phyloP scores from a whole-genome alignment of 2,113 vertebrate species.

The Clarias magur region DNA sequence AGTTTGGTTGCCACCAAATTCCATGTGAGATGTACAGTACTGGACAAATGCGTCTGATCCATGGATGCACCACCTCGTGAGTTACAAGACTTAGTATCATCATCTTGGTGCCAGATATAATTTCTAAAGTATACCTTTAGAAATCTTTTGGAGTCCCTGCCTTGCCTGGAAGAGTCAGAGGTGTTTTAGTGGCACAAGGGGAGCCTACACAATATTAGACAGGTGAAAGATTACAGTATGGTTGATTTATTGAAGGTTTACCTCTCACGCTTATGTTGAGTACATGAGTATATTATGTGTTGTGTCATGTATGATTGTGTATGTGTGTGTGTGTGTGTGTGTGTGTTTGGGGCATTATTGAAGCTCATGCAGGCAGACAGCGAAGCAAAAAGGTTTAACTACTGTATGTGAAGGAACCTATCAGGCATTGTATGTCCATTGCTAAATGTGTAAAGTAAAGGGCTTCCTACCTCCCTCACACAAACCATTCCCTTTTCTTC shows the following conservation, averaged over 20 bases:
- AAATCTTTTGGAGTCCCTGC: no score
- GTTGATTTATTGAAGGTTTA: no score
- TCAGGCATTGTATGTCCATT: constrained; percentile 21
- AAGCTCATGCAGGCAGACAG: neutral
- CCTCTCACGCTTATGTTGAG: neutral
- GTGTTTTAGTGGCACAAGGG: no score
- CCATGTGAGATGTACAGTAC: neutral
- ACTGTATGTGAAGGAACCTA: neutral
- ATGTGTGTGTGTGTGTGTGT: neutral
- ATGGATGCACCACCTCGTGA: no score
- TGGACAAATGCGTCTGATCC: no score
- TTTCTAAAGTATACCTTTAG: no score
- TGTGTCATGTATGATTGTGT: constrained; percentile 2
- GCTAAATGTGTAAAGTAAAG: constrained; percentile 28
- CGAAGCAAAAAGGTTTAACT: constrained; percentile 10
- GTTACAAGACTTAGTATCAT: no score
- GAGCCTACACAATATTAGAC: no score
- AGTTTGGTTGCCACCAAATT: no score
- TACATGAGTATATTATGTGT: neutral
- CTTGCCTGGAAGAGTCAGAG: no score
- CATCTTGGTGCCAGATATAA: no score
- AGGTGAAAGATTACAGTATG: no score
- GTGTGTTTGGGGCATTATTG: neutral
- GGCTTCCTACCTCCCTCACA: neutral
- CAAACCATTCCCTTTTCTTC: constrained; percentile 24